Evolutionary conservation across 2,113 vertebrate species (phyloP).

Genomic region (Falcunculus frontatus): DNA sequence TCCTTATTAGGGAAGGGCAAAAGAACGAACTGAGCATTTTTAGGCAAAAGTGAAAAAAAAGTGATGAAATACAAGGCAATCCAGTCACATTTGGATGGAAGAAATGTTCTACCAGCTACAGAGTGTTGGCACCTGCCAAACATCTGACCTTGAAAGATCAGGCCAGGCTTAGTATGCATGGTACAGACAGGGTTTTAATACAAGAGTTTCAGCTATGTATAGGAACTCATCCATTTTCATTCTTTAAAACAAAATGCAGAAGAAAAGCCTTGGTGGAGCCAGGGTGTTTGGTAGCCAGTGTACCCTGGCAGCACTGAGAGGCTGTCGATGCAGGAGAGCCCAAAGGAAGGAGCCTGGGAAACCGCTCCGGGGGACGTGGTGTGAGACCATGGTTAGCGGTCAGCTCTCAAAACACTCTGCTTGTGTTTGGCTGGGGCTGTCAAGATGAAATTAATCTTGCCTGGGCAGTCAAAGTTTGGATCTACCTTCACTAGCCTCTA

Average conservation of each 20-base stretch:
- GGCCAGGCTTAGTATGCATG: background rate
- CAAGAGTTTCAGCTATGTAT: background rate
- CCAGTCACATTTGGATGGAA: background rate
- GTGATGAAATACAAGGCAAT: background rate
- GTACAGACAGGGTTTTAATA: background rate
- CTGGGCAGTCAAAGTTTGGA: slow-evolving; percentile 71
- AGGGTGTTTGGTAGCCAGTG: background rate
- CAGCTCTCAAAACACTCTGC: slow-evolving; percentile 21
- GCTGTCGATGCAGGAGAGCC: background rate
- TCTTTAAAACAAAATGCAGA: background rate
- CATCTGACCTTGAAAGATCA: slow-evolving; percentile 32
- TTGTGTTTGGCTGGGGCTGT: slow-evolving; percentile 40
- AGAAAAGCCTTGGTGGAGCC: background rate
- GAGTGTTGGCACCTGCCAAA: slow-evolving; percentile 11
- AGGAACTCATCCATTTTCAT: background rate
- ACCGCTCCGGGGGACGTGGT: background rate
- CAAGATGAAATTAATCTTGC: slow-evolving; percentile 74
- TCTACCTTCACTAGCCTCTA: slow-evolving; percentile 69
- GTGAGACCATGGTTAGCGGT: background rate
- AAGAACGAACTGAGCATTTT: background rate
- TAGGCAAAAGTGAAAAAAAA: background rate
- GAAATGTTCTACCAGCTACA: background rate
- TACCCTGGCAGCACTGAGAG: background rate
- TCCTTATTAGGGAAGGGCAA: background rate
- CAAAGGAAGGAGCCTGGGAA: background rate